Percentiles rank a stretch among this genome's conserved stretches.
phyloP scores from a whole-genome alignment of 2,888 invertebrate genomes.

The Volucella inflata region DNA sequence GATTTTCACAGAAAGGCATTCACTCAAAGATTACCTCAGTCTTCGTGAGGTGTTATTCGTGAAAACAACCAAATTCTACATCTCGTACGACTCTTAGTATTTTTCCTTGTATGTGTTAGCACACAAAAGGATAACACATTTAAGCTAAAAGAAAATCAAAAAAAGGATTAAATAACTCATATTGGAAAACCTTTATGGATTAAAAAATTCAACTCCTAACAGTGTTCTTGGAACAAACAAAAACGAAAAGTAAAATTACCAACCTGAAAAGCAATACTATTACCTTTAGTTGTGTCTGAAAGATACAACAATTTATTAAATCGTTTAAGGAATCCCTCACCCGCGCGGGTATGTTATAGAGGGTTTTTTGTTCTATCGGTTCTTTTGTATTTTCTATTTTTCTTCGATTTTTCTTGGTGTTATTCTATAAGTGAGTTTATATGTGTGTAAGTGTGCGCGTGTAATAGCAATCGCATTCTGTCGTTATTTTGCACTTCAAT shows the following conservation, averaged over 20 bases:
- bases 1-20: slow-evolving; percentile 52
- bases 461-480: slow-evolving; percentile 64
- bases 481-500: slow-evolving; percentile 60
- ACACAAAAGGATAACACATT: slow-evolving; percentile 58
- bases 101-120: slow-evolving; percentile 26
- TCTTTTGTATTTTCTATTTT: slow-evolving; percentile 3
- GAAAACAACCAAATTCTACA: slow-evolving; percentile 65
- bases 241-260: slow-evolving; percentile 29
- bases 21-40: slow-evolving; percentile 57
- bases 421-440: background rate
- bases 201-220: background rate
- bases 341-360: slow-evolving; percentile 44
- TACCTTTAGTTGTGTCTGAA: slow-evolving; percentile 45
- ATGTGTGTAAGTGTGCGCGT: slow-evolving; percentile 48
- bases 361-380: slow-evolving; percentile 40
- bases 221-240: background rate
- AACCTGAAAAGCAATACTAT: slow-evolving; percentile 70
- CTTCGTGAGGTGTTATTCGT: slow-evolving; percentile 75
- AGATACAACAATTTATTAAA: slow-evolving; percentile 46
- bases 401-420: slow-evolving; percentile 34
- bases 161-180: slow-evolving; percentile 66
- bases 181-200: background rate
- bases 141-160: slow-evolving; percentile 27
- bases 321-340: slow-evolving; percentile 49
- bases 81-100: slow-evolving; percentile 65